phyloP scores from a whole-genome alignment of 2,113 vertebrate genomes.

The Menidia beryllina region DNA sequence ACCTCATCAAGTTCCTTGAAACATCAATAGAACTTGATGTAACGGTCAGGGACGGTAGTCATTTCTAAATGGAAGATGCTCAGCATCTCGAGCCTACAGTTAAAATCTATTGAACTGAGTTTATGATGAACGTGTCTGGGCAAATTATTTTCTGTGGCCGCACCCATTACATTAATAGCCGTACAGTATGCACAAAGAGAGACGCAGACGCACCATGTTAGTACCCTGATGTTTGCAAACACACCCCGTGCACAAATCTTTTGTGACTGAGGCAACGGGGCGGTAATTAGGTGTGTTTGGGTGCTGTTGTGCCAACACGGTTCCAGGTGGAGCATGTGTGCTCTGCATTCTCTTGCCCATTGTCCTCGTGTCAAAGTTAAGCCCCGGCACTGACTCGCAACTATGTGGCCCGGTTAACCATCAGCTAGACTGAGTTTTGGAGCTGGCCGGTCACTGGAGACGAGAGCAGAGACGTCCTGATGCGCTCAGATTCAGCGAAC shows the following conservation, averaged over 20 bases:
- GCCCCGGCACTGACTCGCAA: slow-evolving; percentile 22
- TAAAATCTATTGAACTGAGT: background rate
- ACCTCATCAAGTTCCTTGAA: too few relatives aligned
- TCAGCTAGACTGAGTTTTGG: slow-evolving; percentile 36
- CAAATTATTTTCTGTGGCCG: slow-evolving; percentile 12
- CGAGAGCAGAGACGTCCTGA: background rate
- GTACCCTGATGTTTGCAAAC: slow-evolving; percentile 31
- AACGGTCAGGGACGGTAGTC: too few relatives aligned
- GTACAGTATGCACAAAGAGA: slow-evolving; percentile 3
- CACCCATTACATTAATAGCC: slow-evolving; percentile 21
- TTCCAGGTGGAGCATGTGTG: slow-evolving; percentile 54
- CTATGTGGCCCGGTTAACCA: slow-evolving; percentile 59
- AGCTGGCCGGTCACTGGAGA: slow-evolving; percentile 8
- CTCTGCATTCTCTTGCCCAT: slow-evolving; percentile 49
- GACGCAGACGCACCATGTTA: background rate
- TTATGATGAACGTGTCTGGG: background rate
- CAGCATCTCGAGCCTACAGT: too few relatives aligned
- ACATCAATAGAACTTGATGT: too few relatives aligned
- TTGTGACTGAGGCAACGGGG: slow-evolving; percentile 46
- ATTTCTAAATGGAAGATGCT: too few relatives aligned
- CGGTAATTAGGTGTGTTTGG: slow-evolving; percentile 61
- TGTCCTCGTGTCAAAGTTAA: slow-evolving; percentile 46
- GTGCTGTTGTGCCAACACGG: slow-evolving; percentile 19
- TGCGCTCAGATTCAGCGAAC: too few relatives aligned
- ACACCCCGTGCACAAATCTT: slow-evolving; percentile 49